These are phyloP conservation scores for Crax fasciolata DNA, from an alignment of 2,797 vertebrate species.

Conservation along the genomic window DNA sequence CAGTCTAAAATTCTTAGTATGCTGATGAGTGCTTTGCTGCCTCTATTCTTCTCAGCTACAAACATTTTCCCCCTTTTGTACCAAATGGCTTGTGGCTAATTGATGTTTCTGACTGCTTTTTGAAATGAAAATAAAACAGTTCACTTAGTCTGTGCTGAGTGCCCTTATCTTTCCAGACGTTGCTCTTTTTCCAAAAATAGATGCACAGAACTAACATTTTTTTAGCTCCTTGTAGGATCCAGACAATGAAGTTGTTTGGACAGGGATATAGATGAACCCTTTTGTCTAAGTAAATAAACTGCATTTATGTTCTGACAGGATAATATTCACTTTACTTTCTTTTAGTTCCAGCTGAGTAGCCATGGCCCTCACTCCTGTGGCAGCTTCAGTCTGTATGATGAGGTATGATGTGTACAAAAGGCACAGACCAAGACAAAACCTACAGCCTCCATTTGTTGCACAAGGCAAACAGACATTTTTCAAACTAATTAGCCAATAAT, in stretches of 20 bases:
- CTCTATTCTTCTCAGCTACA: slow-evolving; percentile 88
- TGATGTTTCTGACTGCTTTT: slow-evolving; percentile 91
- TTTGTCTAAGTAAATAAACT: slow-evolving; percentile 99
- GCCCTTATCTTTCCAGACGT: slow-evolving; percentile 88
- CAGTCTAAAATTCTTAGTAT: slow-evolving; percentile 93
- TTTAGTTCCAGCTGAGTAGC: slow-evolving; percentile 91
- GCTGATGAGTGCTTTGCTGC: slow-evolving; percentile 92
- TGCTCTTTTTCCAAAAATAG: slow-evolving; percentile 88
- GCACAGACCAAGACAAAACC: slow-evolving; percentile 88
- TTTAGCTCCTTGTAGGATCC: slow-evolving; percentile 86
- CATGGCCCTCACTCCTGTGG: slow-evolving; percentile 87
- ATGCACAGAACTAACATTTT: slow-evolving; percentile 84
- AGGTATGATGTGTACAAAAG: slow-evolving; percentile 91
- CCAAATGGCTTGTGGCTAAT: slow-evolving; percentile 94
- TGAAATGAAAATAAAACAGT: slow-evolving; percentile 92
- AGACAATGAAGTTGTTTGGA: slow-evolving; percentile 96
- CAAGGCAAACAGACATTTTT: slow-evolving; percentile 98
- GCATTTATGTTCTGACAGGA: slow-evolving; percentile 93
- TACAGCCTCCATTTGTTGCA: slow-evolving; percentile 89
- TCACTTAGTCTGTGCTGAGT: slow-evolving; percentile 87
- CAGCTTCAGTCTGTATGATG: slow-evolving; percentile 87
- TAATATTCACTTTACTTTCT: slow-evolving; percentile 93
- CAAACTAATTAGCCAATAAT: slow-evolving; percentile 99
- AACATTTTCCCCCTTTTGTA: slow-evolving; percentile 90
- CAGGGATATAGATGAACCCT: slow-evolving; percentile 95